Percentiles rank a stretch among this genome's conserved stretches.
Evolutionary conservation across 53 echinoderm and acorn worm species (phyloP).

Genomic region (Antedon mediterranea): DNA sequence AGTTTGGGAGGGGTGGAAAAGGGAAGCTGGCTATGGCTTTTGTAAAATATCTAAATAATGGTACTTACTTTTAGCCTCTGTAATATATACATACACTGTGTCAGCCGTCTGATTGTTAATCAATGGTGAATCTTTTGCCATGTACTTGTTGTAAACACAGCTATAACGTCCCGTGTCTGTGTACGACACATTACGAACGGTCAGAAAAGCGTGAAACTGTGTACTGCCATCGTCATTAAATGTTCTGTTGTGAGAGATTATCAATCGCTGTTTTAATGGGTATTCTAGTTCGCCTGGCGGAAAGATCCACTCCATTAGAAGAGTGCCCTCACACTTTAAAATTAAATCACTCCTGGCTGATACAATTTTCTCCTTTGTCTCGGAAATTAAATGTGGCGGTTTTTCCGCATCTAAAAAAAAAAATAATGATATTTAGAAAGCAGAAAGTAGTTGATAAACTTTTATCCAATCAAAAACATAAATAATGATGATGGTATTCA

Average conservation of each 20-base stretch:
- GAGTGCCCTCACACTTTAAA: neutral
- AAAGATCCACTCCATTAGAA: neutral
- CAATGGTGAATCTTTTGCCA: neutral
- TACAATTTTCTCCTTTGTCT: neutral
- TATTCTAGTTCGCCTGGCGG: neutral
- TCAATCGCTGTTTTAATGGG: neutral
- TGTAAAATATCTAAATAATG: too few relatives aligned
- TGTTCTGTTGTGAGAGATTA: neutral
- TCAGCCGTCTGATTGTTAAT: neutral
- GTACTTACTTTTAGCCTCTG: neutral
- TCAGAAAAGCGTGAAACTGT: conserved; percentile 32
- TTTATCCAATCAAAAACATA: too few relatives aligned
- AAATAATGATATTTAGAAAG: neutral
- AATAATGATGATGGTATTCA: too few relatives aligned
- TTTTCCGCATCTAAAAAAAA: neutral
- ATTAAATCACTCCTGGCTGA: neutral
- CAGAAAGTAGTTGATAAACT: too few relatives aligned
- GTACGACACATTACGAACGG: conserved; percentile 16
- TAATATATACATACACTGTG: neutral
- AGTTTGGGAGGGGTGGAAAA: too few relatives aligned
- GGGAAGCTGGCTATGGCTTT: too few relatives aligned
- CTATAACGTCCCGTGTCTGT: conserved; percentile 51
- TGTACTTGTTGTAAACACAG: conserved; percentile 67
- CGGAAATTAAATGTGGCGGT: neutral
- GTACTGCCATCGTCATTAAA: neutral